Evolutionary conservation across 2,797 vertebrate genomes (phyloP).

Genomic region (Bovichtus variegatus): DNA sequence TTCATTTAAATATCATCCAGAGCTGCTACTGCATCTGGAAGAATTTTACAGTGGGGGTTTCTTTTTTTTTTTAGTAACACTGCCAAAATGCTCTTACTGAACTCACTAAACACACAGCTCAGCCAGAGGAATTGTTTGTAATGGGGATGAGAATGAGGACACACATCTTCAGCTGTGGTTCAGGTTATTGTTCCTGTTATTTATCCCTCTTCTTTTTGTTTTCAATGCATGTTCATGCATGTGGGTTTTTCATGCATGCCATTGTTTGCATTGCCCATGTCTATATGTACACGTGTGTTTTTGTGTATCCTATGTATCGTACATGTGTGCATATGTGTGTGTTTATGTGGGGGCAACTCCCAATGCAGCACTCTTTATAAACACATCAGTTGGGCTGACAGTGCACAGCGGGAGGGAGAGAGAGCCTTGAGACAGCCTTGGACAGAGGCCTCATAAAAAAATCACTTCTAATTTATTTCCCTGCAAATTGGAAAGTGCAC

Average conservation of each 20-base stretch:
- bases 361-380: constrained; percentile 91
- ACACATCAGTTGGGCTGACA: constrained; percentile 98
- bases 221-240: constrained; percentile 5
- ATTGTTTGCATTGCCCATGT: constrained; percentile 53
- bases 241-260: constrained; percentile 38
- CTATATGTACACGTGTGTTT: constrained; percentile 44
- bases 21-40: constrained; percentile 10
- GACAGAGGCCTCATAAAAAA: constrained; percentile 94
- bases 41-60: not conserved
- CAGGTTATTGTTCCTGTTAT: not conserved
- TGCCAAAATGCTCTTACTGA: not conserved
- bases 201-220: not conserved
- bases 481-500: constrained; percentile 99
- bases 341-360: constrained; percentile 65
- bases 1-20: constrained; percentile 19
- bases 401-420: constrained; percentile 80
- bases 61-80: constrained; percentile 5
- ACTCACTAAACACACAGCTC: not conserved
- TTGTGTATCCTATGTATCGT: constrained; percentile 34
- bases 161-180: not conserved
- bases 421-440: constrained; percentile 86
- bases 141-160: not conserved
- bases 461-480: constrained; percentile 99
- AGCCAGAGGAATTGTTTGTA: not conserved
- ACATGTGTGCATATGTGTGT: not conserved